Conservation (phyloP, 2,888 invertebrate genomes). For the Morpho helenor region DNA sequence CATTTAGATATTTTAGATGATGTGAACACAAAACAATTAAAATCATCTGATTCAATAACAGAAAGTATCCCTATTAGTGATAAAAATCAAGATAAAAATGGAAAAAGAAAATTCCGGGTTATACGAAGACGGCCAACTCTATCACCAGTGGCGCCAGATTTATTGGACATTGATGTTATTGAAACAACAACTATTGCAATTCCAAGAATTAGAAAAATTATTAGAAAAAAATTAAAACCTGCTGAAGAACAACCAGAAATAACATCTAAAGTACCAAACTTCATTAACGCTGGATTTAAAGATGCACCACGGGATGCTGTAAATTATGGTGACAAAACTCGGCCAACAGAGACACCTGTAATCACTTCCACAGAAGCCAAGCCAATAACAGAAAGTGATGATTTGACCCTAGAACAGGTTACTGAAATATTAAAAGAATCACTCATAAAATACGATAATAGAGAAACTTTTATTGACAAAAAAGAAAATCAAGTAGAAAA, state of each 20-base stretch:
- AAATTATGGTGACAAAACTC: slow-evolving; percentile 66
- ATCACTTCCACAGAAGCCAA: slow-evolving; percentile 27
- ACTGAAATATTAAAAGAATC: slow-evolving; percentile 27
- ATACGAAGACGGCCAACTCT: slow-evolving; percentile 58
- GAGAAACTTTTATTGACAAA: not conserved
- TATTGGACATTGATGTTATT: slow-evolving; percentile 30
- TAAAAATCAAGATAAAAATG: slow-evolving; percentile 45
- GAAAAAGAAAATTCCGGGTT: slow-evolving; percentile 56
- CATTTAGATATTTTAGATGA: slow-evolving; percentile 46
- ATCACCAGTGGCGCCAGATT: slow-evolving; percentile 36
- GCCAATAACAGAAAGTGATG: slow-evolving; percentile 35
- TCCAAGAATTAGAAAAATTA: slow-evolving; percentile 58
- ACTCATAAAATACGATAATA: slow-evolving; percentile 20
- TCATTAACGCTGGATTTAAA: slow-evolving; percentile 40
- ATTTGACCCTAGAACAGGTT: slow-evolving; percentile 33
- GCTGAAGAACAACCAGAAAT: slow-evolving; percentile 46
- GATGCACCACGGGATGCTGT: slow-evolving; percentile 38
- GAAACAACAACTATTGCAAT: slow-evolving; percentile 33
- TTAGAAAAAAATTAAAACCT: slow-evolving; percentile 58
- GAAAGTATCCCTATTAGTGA: slow-evolving; percentile 44
- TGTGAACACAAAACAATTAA: slow-evolving; percentile 44
- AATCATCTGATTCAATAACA: slow-evolving; percentile 36
- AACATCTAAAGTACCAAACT: slow-evolving; percentile 43
- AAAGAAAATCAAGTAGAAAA: slow-evolving; percentile 1
- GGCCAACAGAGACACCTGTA: slow-evolving; percentile 30